phyloP scores from a whole-genome alignment of 2,797 vertebrate species.

The Hypotaenidia philippensis region DNA sequence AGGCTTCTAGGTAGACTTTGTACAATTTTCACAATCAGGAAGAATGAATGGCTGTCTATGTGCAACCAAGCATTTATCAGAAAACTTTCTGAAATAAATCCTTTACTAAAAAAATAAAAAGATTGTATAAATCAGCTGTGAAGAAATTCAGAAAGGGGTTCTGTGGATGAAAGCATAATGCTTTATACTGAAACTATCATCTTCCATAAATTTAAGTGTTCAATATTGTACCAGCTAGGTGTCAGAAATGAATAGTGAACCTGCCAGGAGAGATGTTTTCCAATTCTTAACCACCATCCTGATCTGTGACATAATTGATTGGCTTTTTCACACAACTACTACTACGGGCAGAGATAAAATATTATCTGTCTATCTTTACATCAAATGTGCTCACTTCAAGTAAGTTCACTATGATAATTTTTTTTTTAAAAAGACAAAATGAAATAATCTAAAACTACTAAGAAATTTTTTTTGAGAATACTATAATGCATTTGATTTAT shows the following conservation, averaged over 20 bases:
- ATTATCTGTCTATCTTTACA: constrained; percentile 22
- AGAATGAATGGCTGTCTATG: not conserved
- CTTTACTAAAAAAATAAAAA: constrained; percentile 55
- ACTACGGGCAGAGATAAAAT: constrained; percentile 37
- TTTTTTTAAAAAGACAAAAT: constrained; percentile 27
- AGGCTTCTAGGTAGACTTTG: not conserved
- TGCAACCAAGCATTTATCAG: constrained; percentile 42
- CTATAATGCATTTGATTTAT: not conserved
- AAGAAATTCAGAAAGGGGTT: constrained; percentile 55
- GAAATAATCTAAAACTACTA: not conserved
- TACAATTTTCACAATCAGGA: constrained; percentile 22
- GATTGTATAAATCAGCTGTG: constrained; percentile 42
- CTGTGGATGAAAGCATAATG: constrained; percentile 70
- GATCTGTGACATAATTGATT: constrained; percentile 75
- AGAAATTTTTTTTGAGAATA: not conserved
- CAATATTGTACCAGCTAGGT: constrained; percentile 73
- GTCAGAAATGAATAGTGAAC: constrained; percentile 80
- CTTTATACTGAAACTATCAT: constrained; percentile 79
- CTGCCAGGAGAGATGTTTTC: constrained; percentile 78
- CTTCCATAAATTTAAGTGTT: constrained; percentile 80
- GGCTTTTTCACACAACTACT: constrained; percentile 71
- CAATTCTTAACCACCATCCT: constrained; percentile 76
- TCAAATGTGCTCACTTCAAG: constrained; percentile 40
- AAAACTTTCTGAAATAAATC: constrained; percentile 50
- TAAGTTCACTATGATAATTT: constrained; percentile 28